A percentile compares a stretch with the other conserved stretches of the same genome.
These are phyloP conservation scores for Hanleya hanleyi DNA, from an alignment of 2,888 invertebrate species.

Conservation along the genomic window DNA sequence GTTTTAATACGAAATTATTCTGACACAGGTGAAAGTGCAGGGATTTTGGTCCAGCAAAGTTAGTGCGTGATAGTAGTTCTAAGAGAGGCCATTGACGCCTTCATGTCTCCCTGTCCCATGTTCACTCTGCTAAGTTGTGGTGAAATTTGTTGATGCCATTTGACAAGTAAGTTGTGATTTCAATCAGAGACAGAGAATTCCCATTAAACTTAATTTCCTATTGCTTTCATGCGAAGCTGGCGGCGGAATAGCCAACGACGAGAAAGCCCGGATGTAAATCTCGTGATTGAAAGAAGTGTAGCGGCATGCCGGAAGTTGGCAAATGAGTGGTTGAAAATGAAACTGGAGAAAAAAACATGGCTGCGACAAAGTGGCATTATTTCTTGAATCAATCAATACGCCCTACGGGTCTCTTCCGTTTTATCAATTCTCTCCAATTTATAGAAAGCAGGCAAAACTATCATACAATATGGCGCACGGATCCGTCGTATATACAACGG, in stretches of 20 bases:
- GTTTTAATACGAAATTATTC: too few relatives aligned
- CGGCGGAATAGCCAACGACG: neutral
- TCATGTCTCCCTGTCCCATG: too few relatives aligned
- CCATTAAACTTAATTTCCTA: conserved; percentile 5
- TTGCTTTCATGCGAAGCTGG: neutral
- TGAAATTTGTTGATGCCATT: too few relatives aligned
- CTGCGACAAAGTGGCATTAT: conserved; percentile 4
- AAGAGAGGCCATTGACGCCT: too few relatives aligned
- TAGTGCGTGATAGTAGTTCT: too few relatives aligned
- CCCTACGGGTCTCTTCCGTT: neutral
- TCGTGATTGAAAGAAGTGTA: conserved; percentile 1
- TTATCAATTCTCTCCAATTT: too few relatives aligned
- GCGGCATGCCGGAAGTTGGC: conserved; percentile 1
- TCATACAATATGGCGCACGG: too few relatives aligned
- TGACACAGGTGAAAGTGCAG: too few relatives aligned
- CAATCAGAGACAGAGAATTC: conserved; percentile 3
- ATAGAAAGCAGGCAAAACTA: too few relatives aligned
- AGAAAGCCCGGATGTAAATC: neutral
- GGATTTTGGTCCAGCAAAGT: too few relatives aligned
- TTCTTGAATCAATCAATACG: neutral
- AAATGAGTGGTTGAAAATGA: conserved; percentile 7
- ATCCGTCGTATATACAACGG: too few relatives aligned
- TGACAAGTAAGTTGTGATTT: conserved; percentile 2
- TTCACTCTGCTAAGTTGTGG: too few relatives aligned
- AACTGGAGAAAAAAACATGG: neutral